Percentiles rank a stretch among this genome's conserved stretches.
Evolutionary conservation across 2,113 vertebrate species (phyloP).

Genomic region (Oryzias curvinotus): DNA sequence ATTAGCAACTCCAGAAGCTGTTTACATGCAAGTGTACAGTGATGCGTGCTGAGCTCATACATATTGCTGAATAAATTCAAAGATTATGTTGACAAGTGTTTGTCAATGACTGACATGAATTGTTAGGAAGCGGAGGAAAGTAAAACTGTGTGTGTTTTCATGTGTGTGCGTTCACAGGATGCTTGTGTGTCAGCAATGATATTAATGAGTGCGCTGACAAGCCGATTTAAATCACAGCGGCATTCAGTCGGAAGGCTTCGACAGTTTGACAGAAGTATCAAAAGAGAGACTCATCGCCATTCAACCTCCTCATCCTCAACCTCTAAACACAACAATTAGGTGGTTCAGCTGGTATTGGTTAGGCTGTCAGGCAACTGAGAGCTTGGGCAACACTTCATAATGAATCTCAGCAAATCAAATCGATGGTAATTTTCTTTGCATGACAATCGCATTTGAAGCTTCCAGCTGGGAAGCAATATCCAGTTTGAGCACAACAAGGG

Average conservation of each 20-base stretch:
- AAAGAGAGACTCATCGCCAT: constrained; percentile 49
- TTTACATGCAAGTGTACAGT: constrained; percentile 59
- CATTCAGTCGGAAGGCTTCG: constrained; percentile 43
- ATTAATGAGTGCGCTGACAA: constrained; percentile 60
- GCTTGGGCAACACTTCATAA: constrained; percentile 64
- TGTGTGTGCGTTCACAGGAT: neutral
- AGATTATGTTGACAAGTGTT: constrained; percentile 67
- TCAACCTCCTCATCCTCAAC: constrained; percentile 24
- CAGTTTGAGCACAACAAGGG: constrained; percentile 28
- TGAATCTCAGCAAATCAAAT: constrained; percentile 77
- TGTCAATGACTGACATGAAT: constrained; percentile 57
- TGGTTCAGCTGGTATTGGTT: constrained; percentile 40
- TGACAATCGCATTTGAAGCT: constrained; percentile 51
- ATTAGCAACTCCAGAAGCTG: constrained; percentile 60
- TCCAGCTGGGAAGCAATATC: constrained; percentile 43
- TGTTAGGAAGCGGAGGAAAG: constrained; percentile 33
- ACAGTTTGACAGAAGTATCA: constrained; percentile 58
- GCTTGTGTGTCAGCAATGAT: constrained; percentile 24
- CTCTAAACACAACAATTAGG: constrained; percentile 66
- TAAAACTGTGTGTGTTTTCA: neutral
- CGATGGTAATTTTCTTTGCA: constrained; percentile 59
- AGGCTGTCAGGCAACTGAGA: constrained; percentile 56
- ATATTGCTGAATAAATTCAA: constrained; percentile 61
- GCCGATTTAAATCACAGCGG: constrained; percentile 55
- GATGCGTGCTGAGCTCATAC: constrained; percentile 54